Evolutionary conservation across 2,888 invertebrate genomes (phyloP), one percentile per base, ranked within the genome.

Genomic region (Lepidocyrtinus sp.): DNA sequence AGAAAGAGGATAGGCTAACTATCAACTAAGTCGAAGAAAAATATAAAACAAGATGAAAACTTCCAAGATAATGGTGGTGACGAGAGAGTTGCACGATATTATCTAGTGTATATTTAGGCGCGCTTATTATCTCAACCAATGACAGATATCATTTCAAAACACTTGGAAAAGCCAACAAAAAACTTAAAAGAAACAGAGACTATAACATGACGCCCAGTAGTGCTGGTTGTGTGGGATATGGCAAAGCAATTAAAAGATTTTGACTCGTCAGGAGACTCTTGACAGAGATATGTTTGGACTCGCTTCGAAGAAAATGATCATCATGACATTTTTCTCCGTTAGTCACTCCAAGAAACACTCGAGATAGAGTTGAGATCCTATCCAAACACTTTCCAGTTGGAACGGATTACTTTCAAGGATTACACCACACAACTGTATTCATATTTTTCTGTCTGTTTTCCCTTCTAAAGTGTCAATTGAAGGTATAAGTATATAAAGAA

Each of bases 81-180:
- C 50, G 50, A 50, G 17, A 50, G 50, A 50, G 50, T 50, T 36
- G 36, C 36, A n/a, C 50, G 50, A 36, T 36, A 12, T 50, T n/a
- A 50, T 50, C 50, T 50, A n/a, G 50, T 50, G 50, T 50, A 12
- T 50, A 50, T 50, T 50, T 50, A 50, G 50, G n/a, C 15, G 50
- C 50, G 50, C 50, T 50, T 50, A 50, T 50, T 50, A 50, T 50
- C 50, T 64, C 25, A 46, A 64, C 7, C 65, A 65, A 22, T 74
- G 74, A 67, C 74, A 74, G 74, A 74, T 67, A 74, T 74, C 74
- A 26, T 27, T 59, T n/a, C 19, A 50, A 50, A 50, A 50, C 50
- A 50, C 50, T 50, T 17, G 50, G n/a, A n/a, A n/a, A n/a, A n/a
- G 17, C 2, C 2, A 50, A 12, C n/a, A 50, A 50, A 50, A 50